Percentiles rank a stretch among this genome's conserved stretches.
These are phyloP conservation scores for Aplysina aerophoba DNA, from an alignment of 37 sponge, comb jelly and placozoan genomes.

Conservation along the genomic window DNA sequence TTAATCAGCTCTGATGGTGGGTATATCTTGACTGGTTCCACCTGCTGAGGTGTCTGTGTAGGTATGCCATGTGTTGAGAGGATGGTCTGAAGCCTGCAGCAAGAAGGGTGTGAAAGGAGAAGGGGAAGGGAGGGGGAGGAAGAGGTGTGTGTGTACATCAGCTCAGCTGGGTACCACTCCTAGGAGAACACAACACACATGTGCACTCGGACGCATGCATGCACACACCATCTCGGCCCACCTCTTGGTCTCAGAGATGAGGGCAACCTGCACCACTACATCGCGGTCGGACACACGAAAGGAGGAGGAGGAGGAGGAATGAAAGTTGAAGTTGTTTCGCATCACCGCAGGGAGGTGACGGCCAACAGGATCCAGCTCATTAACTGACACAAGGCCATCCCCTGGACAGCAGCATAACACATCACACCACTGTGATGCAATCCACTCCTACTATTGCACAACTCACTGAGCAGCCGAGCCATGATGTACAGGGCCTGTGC, in stretches of 20 bases:
- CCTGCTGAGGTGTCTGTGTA: conserved; percentile 86
- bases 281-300: conserved; percentile 54
- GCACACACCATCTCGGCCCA: conserved; percentile 7
- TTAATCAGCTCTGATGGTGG: conserved; percentile 64
- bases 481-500: conserved; percentile 77
- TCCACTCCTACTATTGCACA: no score
- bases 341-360: conserved; percentile 55
- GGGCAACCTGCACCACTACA: conserved; percentile 84
- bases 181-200: no score
- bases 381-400: conserved; percentile 55
- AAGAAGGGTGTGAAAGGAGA: neutral
- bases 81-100: conserved; percentile 73
- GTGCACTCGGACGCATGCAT: no score
- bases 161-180: no score
- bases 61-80: conserved; percentile 92
- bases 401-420: conserved; percentile 26
- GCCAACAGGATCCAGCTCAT: conserved; percentile 77
- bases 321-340: neutral
- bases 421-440: no score
- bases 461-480: conserved; percentile 67
- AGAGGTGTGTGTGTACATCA: no score
- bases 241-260: conserved; percentile 78
- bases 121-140: no score
- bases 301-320: conserved; percentile 43
- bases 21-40: conserved; percentile 80